phyloP scores from a whole-genome alignment of 2,888 invertebrate species.

The Autographa pulchrina region DNA sequence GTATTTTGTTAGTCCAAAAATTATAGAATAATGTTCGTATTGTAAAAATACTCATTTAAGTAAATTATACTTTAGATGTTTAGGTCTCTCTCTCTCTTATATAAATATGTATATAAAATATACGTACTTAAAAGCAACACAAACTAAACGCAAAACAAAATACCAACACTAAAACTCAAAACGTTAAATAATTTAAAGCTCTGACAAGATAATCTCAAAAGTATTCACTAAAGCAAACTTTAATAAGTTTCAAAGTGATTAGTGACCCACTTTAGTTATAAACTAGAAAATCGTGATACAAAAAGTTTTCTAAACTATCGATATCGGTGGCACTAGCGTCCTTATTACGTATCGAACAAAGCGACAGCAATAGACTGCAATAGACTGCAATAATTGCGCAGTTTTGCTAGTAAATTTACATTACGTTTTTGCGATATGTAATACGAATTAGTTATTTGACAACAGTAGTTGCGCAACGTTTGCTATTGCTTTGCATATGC shows the following conservation, averaged over 20 bases:
- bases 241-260: background rate
- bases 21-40: background rate
- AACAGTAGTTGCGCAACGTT: too few relatives aligned
- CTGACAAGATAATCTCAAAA: background rate
- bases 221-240: background rate
- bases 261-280: constrained; percentile 4
- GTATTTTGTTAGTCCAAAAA: background rate
- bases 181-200: background rate
- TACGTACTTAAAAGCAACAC: too few relatives aligned
- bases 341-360: background rate
- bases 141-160: background rate
- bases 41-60: background rate
- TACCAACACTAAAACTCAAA: background rate
- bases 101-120: too few relatives aligned
- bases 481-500: too few relatives aligned
- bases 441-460: too few relatives aligned
- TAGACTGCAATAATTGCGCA: background rate
- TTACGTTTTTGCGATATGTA: background rate
- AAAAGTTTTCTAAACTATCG: constrained; percentile 1
- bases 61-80: background rate
- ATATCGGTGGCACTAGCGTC: background rate
- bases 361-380: background rate
- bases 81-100: too few relatives aligned
- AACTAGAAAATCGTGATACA: constrained; percentile 2
- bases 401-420: background rate